Base-by-base conservation (phyloP, 2,797 vertebrate species). In the Mus caroli region DNA sequence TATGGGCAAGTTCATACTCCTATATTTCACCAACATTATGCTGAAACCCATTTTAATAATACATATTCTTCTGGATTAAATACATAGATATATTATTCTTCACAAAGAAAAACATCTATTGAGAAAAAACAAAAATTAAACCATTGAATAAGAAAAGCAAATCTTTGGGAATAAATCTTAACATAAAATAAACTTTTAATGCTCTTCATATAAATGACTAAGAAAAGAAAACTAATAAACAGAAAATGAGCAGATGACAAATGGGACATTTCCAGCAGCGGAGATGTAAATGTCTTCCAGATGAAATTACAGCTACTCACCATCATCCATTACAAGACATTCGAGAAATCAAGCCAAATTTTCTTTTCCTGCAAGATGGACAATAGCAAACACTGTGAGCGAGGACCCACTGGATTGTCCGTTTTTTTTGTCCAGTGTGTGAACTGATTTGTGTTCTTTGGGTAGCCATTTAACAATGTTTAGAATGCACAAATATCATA, bases 91-190 rank as follows among this genome's bases (percentile, higher is more conserved):
- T 22, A 20, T 19, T 84, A 12, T 40, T 22, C 28, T 80, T 82
- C 95, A 54, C 37, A 60, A 94, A 69, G 58, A 19, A 82, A 77
- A 92, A 17, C 2, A 46, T 75, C 22, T 88, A 56, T 93, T 56
- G 58, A 28, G 17, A 1, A 69, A 69, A 22, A 90, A 40, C 0
- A 69, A 52, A 91, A 94, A 6, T 60, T 73, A 15, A 73, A 84
- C 26, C 13, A 80, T 50, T 54, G 0, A 9, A 24, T 85, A 26
- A 31, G 37, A 60, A 90, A 91, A 90, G 50, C 76, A 28, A 89
- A 37, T 54, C 71, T 91, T 85, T 46, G 8, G 78, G 52, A 82
- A 60, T 50, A 83, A 34, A 43, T 62, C 26, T 34, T 80, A 79
- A 67, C 4, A 67, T 54, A 54, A 40, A 83, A 56, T 84, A 34